Percentiles rank a stretch among this genome's conserved stretches.
Conservation (phyloP, 2,113 vertebrate species). For the Speoplatyrhinus poulsoni region DNA sequence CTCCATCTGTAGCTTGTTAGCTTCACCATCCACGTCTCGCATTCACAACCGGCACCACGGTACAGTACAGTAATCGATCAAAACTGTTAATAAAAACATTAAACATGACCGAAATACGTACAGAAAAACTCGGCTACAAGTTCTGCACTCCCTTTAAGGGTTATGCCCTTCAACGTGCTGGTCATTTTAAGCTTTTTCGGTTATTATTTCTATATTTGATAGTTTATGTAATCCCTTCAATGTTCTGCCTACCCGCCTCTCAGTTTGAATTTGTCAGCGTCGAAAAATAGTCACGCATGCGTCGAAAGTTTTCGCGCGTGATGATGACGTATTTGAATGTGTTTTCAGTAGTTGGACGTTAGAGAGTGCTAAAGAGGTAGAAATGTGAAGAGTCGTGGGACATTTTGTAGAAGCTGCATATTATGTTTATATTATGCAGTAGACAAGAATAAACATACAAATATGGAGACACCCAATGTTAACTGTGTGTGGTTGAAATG, state of each 20-base stretch:
- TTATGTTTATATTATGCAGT: no score
- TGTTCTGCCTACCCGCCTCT: conserved; percentile 58
- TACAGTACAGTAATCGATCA: no score
- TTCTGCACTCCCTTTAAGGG: conserved; percentile 88
- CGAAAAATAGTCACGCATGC: conserved; percentile 41
- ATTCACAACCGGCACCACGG: no score
- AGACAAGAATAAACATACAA: no score
- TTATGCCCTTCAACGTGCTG: conserved; percentile 82
- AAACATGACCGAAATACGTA: conserved; percentile 68
- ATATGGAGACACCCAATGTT: no score
- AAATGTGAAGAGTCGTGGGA: neutral
- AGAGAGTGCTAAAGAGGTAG: neutral
- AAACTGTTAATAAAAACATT: neutral
- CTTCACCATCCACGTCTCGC: no score
- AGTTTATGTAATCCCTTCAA: neutral
- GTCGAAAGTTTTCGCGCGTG: neutral
- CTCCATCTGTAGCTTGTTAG: no score
- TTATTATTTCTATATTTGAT: no score
- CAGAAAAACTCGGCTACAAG: conserved; percentile 94
- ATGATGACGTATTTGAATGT: conserved; percentile 31
- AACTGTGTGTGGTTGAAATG: no score
- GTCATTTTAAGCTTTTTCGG: conserved; percentile 60
- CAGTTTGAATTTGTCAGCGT: conserved; percentile 65
- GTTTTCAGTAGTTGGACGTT: neutral
- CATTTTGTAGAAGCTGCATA: no score